Conservation (phyloP, 2,797 vertebrate genomes). For the Limosa lapponica region DNA sequence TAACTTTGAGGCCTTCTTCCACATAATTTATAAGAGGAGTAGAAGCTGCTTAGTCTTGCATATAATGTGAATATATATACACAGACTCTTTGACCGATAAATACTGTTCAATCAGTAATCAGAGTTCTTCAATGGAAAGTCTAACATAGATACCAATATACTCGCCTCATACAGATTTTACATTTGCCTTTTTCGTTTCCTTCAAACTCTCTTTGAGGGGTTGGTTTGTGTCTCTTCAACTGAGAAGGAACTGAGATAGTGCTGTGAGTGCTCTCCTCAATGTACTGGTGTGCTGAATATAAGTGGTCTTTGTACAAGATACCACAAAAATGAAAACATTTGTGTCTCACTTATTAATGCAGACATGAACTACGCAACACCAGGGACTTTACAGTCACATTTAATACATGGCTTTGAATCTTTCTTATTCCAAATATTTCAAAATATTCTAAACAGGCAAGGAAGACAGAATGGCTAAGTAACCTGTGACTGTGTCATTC, state of each 20-base stretch:
- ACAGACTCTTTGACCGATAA: background rate
- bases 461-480: conserved; percentile 25
- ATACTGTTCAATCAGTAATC: background rate
- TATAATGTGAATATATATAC: background rate
- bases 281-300: background rate
- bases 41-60: background rate
- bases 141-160: background rate
- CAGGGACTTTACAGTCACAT: background rate
- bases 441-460: background rate
- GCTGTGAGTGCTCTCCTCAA: background rate
- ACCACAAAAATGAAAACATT: background rate
- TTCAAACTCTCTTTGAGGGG: background rate
- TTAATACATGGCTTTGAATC: background rate
- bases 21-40: background rate
- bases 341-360: background rate
- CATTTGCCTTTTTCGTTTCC: background rate
- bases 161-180: background rate
- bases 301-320: background rate
- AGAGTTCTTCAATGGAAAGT: background rate
- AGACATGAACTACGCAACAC: background rate
- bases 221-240: background rate
- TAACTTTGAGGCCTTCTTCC: background rate
- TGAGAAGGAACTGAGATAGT: background rate
- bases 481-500: background rate
- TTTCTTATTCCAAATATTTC: background rate